phyloP scores from a whole-genome alignment of 1,140 invertebrate species.

The Steinernema feltiae region DNA sequence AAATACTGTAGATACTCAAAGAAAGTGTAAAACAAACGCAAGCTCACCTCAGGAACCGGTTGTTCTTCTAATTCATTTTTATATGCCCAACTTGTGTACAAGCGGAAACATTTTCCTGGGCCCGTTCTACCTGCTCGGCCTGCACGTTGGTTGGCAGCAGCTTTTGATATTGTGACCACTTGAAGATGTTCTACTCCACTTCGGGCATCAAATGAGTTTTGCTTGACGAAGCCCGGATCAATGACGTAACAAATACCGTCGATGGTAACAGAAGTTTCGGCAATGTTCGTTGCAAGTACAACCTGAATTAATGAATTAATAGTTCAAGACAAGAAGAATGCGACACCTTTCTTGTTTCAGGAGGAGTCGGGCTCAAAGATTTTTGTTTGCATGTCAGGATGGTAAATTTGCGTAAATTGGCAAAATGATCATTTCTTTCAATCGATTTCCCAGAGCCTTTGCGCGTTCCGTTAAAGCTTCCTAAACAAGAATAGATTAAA shows the following conservation, averaged over 20 bases:
- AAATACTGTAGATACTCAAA: conserved; percentile 25
- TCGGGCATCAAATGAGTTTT: conserved; percentile 95
- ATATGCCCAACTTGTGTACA: conserved; percentile 95
- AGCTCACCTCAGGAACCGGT: conserved; percentile 75
- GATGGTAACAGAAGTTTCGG: conserved; percentile 96
- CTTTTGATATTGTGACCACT: conserved; percentile 94
- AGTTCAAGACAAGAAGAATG: too few relatives aligned
- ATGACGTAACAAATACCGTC: conserved; percentile 99
- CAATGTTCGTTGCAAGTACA: conserved; percentile 95
- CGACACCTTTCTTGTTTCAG: conserved; percentile 78
- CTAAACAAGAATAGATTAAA: too few relatives aligned
- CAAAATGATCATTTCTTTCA: conserved; percentile 91
- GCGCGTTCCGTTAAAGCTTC: too few relatives aligned
- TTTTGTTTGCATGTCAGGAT: conserved; percentile 92
- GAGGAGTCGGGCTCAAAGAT: conserved; percentile 93
- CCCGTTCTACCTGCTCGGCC: conserved; percentile 84
- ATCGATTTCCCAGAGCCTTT: conserved; percentile 78
- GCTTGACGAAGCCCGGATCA: conserved; percentile 97
- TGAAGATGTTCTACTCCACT: conserved; percentile 97
- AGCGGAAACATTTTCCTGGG: conserved; percentile 87
- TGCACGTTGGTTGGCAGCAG: conserved; percentile 86
- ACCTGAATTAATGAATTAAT: conserved; percentile 64
- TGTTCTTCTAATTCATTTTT: conserved; percentile 96
- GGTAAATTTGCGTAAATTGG: conserved; percentile 83
- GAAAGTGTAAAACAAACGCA: conserved; percentile 30